Evolutionary conservation across 2,797 vertebrate species (phyloP), one percentile per base, ranked within the genome.

Genomic region (Platyrinchus mystaceus): DNA sequence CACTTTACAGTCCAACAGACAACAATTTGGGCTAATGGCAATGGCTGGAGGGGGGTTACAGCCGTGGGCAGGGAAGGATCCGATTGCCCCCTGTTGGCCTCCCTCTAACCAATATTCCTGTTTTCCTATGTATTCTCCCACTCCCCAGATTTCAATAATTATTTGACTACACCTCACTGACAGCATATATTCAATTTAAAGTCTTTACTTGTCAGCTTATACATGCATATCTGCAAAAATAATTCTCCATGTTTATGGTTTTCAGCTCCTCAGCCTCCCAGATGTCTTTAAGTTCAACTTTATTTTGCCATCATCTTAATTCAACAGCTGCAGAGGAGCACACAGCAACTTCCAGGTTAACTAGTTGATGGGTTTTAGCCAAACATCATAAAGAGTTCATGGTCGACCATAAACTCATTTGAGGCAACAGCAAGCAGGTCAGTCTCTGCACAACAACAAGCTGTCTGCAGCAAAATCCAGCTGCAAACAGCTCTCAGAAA

Each of bases 151-250:
- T 78, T 73, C 91, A 55, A 30, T 79, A 81, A 77, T 88, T 92
- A 75, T 91, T 92, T 88, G 55, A 89, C 85, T 79, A 36, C 41
- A 69, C 59, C 87, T 90, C 52, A 32, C 58, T 88, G 94, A 66
- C 56, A 82, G 55, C 67, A 70, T 59, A 34, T 60, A 78, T 66
- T 86, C 85, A 59, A 30, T 90, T 78, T 90, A 87, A 92, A 93
- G 28, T 47, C 36, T 88, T 88, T 92, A 14, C 69, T 76, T 70
- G 44, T 87, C 84, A 67, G 69, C 28, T 81, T 88, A 36, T 22
- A 56, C 13, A 10, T 10, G 32, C 47, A 39, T 86, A 84, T 86
- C 76, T 84, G 63, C 55, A 78, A 88, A 93, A 94, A 92, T 63
- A 93, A 86, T 84, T 87, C 71, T 64, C 70, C 7, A 1, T 30